Base-by-base conservation (phyloP, 1,140 invertebrate genomes). In the Hirudo medicinalis region DNA sequence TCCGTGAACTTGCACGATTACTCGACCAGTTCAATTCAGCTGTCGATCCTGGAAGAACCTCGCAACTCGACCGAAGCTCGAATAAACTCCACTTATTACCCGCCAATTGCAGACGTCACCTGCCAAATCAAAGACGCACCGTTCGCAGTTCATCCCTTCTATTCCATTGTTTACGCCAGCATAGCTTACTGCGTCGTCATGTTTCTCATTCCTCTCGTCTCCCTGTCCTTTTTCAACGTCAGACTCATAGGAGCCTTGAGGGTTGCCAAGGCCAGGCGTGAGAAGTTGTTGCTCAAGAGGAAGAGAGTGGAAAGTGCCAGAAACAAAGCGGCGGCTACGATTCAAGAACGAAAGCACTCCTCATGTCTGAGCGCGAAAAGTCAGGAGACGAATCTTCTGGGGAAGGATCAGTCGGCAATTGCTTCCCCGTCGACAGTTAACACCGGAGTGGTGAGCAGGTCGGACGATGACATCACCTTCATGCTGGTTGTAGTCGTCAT, bases 391-490 rank as follows among this genome's bases (percentile, higher is more conserved):
- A 68, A 22, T 40, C 67, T 22, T 25, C 20, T 27, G 20, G 29
- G 67, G 13, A 29, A 29, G 29, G 40, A n/a, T 0, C 67, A 27
- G 67, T n/a, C 22, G 67, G 3, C n/a, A 2, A 13, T n/a, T 0
- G 32, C 29, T 36, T 68, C 67, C 2, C 40, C 9, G 11, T 68
- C 40, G 22, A 29, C 67, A 2, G 43, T 17, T 0, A 49, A 49
- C 43, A 49, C 43, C n/a, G 67, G 67, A 27, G 67, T 29, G 67
- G 22, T 25, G 25, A 68, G 32, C 36, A n/a, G 67, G 19, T 72
- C 63, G 4, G 73, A 74, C 60, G 73, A 74, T 22, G 73, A 74
- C 68, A 74, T 74, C 25, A 74, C 73, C 40, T 63, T 74, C 17
- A 67, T 74, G 71, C 54, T 74, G 54, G 72, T 74, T 11, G 71